These are phyloP conservation scores for Stomorhina lunata DNA, from an alignment of 2,888 invertebrate species.

Conservation along the genomic window DNA sequence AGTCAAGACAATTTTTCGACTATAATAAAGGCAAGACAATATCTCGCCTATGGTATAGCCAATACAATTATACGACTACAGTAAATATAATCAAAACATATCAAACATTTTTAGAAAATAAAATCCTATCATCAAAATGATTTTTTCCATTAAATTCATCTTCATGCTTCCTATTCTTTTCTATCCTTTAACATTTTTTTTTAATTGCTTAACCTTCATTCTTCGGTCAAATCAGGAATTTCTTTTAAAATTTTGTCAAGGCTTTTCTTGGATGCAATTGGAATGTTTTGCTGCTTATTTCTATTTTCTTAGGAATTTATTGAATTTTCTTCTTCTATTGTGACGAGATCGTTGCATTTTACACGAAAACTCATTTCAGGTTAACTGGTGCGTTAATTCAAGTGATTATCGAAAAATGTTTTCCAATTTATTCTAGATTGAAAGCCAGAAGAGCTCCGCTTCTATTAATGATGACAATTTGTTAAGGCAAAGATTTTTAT, in stretches of 20 bases:
- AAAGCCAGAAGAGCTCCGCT: not conserved
- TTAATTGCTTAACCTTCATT: constrained; percentile 53
- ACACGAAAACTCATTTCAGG: constrained; percentile 38
- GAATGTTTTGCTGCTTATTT: not conserved
- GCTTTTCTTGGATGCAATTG: constrained; percentile 12
- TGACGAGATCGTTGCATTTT: constrained; percentile 35
- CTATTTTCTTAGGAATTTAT: not conserved
- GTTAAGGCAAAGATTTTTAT: constrained; percentile 47
- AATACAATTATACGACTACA: too few species aligned
- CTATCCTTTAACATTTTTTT: constrained; percentile 10
- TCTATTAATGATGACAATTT: constrained; percentile 28
- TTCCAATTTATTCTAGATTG: not conserved
- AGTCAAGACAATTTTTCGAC: too few species aligned
- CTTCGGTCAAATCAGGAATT: constrained; percentile 6
- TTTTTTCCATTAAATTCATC: too few species aligned
- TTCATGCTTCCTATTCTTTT: too few species aligned
- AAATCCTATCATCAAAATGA: too few species aligned
- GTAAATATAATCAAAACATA: too few species aligned
- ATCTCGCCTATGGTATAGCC: too few species aligned
- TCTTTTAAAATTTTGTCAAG: constrained; percentile 10
- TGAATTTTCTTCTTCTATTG: constrained; percentile 40
- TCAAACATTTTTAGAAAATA: too few species aligned
- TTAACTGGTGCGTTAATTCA: constrained; percentile 59
- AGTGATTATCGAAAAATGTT: constrained; percentile 61
- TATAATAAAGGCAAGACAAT: too few species aligned